These are phyloP conservation scores for Turritopsis rubra DNA, from an alignment of 30 jellyfish, hydroid and myxozoan species.

Conservation along the genomic window DNA sequence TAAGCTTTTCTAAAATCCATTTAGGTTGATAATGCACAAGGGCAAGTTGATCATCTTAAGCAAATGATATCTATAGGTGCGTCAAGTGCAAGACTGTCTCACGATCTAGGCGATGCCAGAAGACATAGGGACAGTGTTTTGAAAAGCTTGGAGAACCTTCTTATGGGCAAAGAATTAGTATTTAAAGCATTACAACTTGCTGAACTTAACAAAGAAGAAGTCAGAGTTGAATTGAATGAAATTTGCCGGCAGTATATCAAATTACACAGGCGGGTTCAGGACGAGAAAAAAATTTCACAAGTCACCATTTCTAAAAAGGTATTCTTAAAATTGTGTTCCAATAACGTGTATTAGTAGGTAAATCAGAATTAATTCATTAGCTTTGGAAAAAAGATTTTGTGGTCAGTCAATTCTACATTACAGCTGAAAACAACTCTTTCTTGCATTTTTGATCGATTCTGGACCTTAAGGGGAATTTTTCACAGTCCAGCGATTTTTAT, in stretches of 20 bases:
- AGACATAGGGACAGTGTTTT: conserved; percentile 7
- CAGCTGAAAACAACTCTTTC: too few species aligned
- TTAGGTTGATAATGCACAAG: conserved; percentile 56
- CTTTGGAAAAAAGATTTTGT: too few species aligned
- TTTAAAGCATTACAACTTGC: neutral
- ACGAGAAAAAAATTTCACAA: conserved; percentile 34
- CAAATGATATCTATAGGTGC: conserved; percentile 31
- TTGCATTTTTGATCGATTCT: too few species aligned
- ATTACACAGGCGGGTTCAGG: conserved; percentile 30
- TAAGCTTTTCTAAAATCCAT: neutral
- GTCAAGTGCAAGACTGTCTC: neutral
- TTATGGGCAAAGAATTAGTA: conserved; percentile 15
- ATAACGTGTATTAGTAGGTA: too few species aligned
- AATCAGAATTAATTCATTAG: too few species aligned
- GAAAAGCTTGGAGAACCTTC: neutral
- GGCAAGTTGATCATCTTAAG: conserved; percentile 43
- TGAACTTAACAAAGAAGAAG: neutral
- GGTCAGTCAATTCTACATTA: too few species aligned
- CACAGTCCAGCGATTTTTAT: too few species aligned
- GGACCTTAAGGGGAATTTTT: too few species aligned
- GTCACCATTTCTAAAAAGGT: conserved; percentile 39
- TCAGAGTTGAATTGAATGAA: conserved; percentile 4
- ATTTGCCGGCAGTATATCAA: conserved; percentile 31
- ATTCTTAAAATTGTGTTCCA: neutral
- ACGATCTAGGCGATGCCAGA: conserved; percentile 33